phyloP scores from a whole-genome alignment of 1,140 invertebrate species.

The Drosophila nebulosa region DNA sequence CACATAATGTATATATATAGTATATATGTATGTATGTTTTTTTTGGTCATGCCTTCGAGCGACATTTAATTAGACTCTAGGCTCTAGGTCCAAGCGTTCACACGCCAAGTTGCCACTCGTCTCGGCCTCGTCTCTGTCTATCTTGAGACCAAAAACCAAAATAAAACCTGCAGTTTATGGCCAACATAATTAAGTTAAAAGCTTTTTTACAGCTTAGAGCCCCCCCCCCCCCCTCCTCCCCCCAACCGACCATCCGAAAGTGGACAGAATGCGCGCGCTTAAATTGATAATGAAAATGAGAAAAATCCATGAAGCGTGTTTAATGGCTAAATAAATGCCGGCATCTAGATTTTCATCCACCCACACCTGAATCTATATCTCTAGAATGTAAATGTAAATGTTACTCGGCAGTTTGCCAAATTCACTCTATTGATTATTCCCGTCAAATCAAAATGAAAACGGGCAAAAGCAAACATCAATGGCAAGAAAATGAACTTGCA shows the following conservation, averaged over 20 bases:
- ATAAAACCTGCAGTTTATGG: slow-evolving; percentile 78
- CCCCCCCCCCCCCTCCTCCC: background rate
- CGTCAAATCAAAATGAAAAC: slow-evolving; percentile 40
- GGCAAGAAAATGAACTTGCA: background rate
- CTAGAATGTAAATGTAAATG: slow-evolving; percentile 33
- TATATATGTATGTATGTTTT: slow-evolving; percentile 9
- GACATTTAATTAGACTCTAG: slow-evolving; percentile 71
- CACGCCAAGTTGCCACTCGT: slow-evolving; percentile 54
- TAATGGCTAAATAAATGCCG: slow-evolving; percentile 75
- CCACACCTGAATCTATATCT: slow-evolving; percentile 45
- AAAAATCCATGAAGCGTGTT: slow-evolving; percentile 72
- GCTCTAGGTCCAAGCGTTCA: slow-evolving; percentile 40
- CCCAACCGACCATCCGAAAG: slow-evolving; percentile 5
- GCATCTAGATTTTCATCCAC: slow-evolving; percentile 45
- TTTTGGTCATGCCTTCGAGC: slow-evolving; percentile 56
- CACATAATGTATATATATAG: background rate
- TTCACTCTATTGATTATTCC: slow-evolving; percentile 47
- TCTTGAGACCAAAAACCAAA: slow-evolving; percentile 38
- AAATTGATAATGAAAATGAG: slow-evolving; percentile 79
- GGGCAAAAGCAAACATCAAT: slow-evolving; percentile 13
- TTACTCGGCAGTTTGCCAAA: slow-evolving; percentile 43
- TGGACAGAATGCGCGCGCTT: slow-evolving; percentile 48
- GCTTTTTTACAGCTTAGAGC: slow-evolving; percentile 63
- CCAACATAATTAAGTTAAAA: slow-evolving; percentile 80
- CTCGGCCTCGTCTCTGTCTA: background rate